A percentile compares a stretch with the other conserved stretches of the same genome.
phyloP scores from a whole-genome alignment of 2,797 vertebrate genomes.

The Rhinophrynus dorsalis region DNA sequence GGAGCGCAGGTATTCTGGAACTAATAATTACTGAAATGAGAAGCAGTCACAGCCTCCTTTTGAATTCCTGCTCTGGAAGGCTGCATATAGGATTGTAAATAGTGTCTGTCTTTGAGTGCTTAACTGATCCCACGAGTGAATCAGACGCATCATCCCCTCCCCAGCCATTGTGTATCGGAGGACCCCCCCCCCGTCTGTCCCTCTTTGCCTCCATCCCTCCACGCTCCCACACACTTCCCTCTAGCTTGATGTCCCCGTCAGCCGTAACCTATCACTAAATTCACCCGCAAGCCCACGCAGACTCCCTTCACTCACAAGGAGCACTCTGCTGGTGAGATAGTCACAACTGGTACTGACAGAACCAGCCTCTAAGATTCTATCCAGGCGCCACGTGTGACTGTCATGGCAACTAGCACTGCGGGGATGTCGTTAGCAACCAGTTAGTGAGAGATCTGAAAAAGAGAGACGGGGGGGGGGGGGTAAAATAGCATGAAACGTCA shows the following conservation, averaged over 20 bases:
- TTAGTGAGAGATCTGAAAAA: not conserved
- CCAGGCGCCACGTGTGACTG: slow-evolving; percentile 37
- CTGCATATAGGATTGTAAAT: not conserved
- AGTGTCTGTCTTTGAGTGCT: not conserved
- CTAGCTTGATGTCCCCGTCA: slow-evolving; percentile 43
- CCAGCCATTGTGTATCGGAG: slow-evolving; percentile 27
- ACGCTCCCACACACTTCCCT: slow-evolving; percentile 25
- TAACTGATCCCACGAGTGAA: slow-evolving; percentile 2
- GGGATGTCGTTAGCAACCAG: slow-evolving; percentile 41
- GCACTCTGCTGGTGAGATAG: slow-evolving; percentile 39
- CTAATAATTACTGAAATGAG: too few species aligned
- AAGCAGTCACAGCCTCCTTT: too few species aligned
- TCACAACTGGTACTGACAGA: slow-evolving; percentile 41
- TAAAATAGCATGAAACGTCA: too few species aligned
- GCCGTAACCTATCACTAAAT: slow-evolving; percentile 46
- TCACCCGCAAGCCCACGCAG: slow-evolving; percentile 45
- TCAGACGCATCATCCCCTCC: slow-evolving; percentile 1
- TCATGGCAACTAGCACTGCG: slow-evolving; percentile 45
- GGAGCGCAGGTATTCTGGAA: too few species aligned
- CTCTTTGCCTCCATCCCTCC: not conserved
- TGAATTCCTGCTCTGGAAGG: too few species aligned
- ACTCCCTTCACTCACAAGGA: slow-evolving; percentile 40
- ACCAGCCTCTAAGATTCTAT: slow-evolving; percentile 30
- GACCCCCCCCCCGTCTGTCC: slow-evolving; percentile 16
- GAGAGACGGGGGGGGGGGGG: not conserved